A percentile compares a stretch with the other conserved stretches of the same genome.
These are phyloP conservation scores for Synanthedon vespiformis DNA, from an alignment of 2,888 invertebrate genomes.

Conservation along the genomic window DNA sequence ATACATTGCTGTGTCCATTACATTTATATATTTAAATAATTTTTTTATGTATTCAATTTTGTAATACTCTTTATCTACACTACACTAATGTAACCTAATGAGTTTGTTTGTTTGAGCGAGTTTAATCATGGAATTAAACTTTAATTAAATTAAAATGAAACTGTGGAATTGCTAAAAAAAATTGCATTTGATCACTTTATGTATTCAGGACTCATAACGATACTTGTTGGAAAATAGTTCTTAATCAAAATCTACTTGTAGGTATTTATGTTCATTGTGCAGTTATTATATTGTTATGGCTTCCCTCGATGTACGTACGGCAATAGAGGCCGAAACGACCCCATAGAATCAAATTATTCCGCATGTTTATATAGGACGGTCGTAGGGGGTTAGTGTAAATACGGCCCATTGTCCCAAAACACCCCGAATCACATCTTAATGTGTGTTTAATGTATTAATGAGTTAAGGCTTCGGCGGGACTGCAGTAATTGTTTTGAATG, in stretches of 20 bases:
- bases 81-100: no score
- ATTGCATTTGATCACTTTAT: no score
- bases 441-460: conserved; percentile 56
- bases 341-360: conserved; percentile 8
- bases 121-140: no score
- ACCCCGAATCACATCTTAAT: conserved; percentile 31
- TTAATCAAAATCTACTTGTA: neutral
- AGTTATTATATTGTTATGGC: neutral
- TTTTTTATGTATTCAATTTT: no score
- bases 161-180: no score
- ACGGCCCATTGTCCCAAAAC: conserved; percentile 23
- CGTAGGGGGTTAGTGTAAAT: conserved; percentile 22
- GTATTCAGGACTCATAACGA: no score
- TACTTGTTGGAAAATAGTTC: no score
- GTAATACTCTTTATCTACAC: no score
- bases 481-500: neutral
- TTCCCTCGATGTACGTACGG: neutral
- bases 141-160: no score
- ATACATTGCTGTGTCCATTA: no score
- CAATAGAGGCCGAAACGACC: neutral
- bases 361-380: conserved; percentile 38
- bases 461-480: conserved; percentile 18
- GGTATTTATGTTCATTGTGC: neutral
- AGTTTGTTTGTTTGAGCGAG: no score
- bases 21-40: no score